phyloP scores from a whole-genome alignment of 1,140 invertebrate species.

The Pogonomyrmex californicus region DNA sequence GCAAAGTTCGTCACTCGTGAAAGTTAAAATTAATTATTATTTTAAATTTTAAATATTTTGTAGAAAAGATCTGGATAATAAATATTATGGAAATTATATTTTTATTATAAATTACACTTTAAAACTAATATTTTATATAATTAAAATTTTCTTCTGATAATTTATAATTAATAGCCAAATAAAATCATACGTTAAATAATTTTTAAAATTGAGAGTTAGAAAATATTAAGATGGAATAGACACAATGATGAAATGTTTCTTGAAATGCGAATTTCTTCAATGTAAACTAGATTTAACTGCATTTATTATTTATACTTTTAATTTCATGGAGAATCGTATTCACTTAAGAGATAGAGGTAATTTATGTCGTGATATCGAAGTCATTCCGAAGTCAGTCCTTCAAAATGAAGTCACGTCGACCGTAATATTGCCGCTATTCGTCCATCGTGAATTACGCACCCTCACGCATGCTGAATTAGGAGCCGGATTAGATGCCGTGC shows the following conservation, averaged over 20 bases:
- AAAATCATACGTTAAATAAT: not conserved
- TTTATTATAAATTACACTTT: not conserved
- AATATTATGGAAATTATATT: not conserved
- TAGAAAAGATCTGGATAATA: not conserved
- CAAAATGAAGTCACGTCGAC: not conserved
- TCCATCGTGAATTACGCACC: not conserved
- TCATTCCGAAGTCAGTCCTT: not conserved
- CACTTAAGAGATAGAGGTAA: not conserved
- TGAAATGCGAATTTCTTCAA: not conserved
- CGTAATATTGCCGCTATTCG: conserved; percentile 1
- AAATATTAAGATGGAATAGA: not conserved
- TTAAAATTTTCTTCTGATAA: not conserved
- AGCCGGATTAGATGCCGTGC: not conserved
- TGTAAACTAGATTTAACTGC: not conserved
- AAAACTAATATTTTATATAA: not conserved
- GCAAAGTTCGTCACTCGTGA: conserved; percentile 35
- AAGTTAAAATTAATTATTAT: conserved; percentile 12
- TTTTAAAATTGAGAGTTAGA: not conserved
- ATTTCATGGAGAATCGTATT: not conserved
- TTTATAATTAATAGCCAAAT: not conserved
- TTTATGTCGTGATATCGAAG: not conserved
- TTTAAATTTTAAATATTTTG: not conserved
- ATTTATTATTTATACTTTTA: not conserved
- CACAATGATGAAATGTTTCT: not conserved
- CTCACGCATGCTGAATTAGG: conserved; percentile 1